phyloP scores from a whole-genome alignment of 2,888 invertebrate genomes.

The Erannis defoliaria region DNA sequence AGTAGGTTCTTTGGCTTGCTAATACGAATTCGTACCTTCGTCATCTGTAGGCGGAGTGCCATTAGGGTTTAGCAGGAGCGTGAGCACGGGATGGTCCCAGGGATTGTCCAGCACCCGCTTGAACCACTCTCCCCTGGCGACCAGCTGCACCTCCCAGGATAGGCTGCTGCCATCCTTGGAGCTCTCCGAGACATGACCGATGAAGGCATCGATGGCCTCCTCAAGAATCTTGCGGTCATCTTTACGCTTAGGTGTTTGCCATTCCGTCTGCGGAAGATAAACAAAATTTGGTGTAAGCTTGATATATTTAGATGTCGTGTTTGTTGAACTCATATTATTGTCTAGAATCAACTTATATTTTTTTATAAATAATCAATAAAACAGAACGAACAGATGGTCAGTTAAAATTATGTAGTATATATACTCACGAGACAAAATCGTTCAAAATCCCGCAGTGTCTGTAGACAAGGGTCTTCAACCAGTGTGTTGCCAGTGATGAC shows the following conservation, averaged over 20 bases:
- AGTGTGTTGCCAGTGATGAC: too few species aligned
- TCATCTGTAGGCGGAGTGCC: slow-evolving; percentile 76
- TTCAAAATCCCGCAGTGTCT: too few species aligned
- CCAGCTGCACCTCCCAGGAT: slow-evolving; percentile 72
- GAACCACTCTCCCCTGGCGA: slow-evolving; percentile 87
- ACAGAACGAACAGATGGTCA: too few species aligned
- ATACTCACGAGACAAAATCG: too few species aligned
- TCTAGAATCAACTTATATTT: too few species aligned
- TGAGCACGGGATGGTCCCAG: slow-evolving; percentile 86
- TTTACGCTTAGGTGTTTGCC: slow-evolving; percentile 68
- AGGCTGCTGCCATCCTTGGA: slow-evolving; percentile 65
- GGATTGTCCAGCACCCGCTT: slow-evolving; percentile 79
- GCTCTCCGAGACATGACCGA: slow-evolving; percentile 64
- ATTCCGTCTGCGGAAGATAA: slow-evolving; percentile 67
- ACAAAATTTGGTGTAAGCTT: background rate
- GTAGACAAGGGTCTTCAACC: too few species aligned
- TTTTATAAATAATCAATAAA: too few species aligned
- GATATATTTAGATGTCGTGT: too few species aligned
- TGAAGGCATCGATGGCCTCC: slow-evolving; percentile 66
- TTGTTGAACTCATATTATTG: too few species aligned
- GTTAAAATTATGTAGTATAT: too few species aligned
- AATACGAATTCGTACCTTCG: slow-evolving; percentile 61
- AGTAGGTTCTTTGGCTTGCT: too few species aligned
- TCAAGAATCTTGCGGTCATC: slow-evolving; percentile 63
- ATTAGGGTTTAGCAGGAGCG: slow-evolving; percentile 83